Evolutionary conservation across 2,797 vertebrate genomes (phyloP).

Genomic region (Dallia pectoralis): DNA sequence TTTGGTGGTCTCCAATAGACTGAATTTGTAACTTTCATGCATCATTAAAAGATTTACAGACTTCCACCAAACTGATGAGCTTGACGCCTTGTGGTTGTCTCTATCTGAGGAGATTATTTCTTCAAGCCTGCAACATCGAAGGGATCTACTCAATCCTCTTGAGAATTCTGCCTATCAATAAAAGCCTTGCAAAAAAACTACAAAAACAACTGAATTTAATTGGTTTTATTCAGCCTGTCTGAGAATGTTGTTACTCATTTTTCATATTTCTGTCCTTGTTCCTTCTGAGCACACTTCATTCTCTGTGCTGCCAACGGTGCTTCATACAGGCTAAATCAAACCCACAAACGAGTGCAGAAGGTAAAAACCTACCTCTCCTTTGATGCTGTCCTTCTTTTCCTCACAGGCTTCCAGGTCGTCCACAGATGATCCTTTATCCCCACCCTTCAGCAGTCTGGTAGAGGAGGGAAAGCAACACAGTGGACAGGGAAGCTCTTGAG

Average conservation of each 20-base stretch:
- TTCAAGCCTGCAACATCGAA: background rate
- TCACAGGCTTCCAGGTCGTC: conserved; percentile 42
- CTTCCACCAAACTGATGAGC: no score
- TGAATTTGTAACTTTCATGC: no score
- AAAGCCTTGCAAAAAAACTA: background rate
- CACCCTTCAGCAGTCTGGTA: conserved; percentile 63
- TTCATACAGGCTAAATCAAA: background rate
- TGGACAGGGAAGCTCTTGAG: background rate
- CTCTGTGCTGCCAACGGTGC: background rate
- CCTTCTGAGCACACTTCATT: background rate
- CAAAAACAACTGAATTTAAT: no score
- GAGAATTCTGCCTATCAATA: background rate
- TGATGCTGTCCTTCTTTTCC: conserved; percentile 54
- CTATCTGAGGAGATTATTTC: no score
- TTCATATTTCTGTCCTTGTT: background rate
- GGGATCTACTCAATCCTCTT: background rate
- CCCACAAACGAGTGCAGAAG: background rate
- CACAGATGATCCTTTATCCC: conserved; percentile 37
- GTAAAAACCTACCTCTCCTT: conserved; percentile 60
- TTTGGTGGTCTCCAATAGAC: no score
- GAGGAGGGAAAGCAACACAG: background rate
- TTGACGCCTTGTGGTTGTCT: no score
- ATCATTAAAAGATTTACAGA: no score
- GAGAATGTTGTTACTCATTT: no score
- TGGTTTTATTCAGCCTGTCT: no score